phyloP scores from a whole-genome alignment of 1,140 invertebrate genomes.

The Zaprionus tsacasi region DNA sequence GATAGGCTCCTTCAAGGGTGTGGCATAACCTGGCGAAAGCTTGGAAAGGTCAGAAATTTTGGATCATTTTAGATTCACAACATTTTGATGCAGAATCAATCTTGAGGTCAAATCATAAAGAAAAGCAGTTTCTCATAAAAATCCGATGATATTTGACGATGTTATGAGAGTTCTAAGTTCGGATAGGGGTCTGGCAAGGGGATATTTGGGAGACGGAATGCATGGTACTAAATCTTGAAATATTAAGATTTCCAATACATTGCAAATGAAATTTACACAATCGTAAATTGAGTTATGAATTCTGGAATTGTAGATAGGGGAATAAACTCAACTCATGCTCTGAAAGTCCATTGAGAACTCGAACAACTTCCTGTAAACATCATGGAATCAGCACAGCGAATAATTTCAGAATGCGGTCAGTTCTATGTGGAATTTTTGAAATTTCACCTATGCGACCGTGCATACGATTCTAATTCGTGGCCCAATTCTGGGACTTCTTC shows the following conservation, averaged over 20 bases:
- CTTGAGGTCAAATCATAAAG: no score
- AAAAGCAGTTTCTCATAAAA: no score
- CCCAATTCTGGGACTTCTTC: slow-evolving; percentile 54
- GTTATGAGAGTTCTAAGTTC: no score
- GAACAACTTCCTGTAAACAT: not conserved
- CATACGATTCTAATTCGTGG: slow-evolving; percentile 67
- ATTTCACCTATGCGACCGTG: slow-evolving; percentile 70
- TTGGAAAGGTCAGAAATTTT: not conserved
- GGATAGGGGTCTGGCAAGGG: no score
- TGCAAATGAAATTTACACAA: not conserved
- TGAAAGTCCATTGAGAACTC: not conserved
- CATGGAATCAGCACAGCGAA: slow-evolving; percentile 8
- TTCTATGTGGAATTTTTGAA: slow-evolving; percentile 65
- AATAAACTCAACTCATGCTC: not conserved
- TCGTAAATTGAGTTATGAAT: not conserved
- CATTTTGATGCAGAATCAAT: no score
- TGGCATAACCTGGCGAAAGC: no score
- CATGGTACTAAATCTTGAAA: not conserved
- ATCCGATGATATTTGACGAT: not conserved
- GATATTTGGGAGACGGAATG: no score
- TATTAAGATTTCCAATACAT: not conserved
- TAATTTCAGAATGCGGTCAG: slow-evolving; percentile 69
- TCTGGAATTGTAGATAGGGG: not conserved
- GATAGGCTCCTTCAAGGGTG: no score
- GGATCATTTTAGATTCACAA: no score